phyloP scores from a whole-genome alignment of 2,888 invertebrate genomes.

The Cyrtodaria siliqua region DNA sequence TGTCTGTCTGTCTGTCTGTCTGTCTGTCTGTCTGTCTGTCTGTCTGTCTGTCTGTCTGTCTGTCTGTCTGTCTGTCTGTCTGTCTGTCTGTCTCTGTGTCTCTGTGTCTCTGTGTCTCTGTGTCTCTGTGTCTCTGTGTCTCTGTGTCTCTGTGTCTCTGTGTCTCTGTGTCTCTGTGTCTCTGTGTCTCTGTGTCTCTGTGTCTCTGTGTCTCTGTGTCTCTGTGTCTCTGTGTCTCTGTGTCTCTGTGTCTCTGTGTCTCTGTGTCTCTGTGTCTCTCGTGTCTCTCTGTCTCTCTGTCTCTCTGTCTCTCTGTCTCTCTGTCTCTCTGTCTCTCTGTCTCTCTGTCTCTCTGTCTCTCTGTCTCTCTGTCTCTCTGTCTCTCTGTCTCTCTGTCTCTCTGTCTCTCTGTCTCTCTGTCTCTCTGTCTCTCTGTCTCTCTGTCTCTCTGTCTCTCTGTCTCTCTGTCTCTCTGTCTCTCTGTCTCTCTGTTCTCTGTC shows the following conservation, averaged over 20 bases:
- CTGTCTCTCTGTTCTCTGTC: conserved; percentile 1
- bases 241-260: conserved; percentile 1
- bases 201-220: conserved; percentile 6
- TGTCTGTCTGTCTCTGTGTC: neutral
- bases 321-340: conserved; percentile 8
- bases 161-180: neutral
- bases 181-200: conserved; percentile 9
- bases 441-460: neutral
- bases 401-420: neutral
- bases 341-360: conserved; percentile 4
- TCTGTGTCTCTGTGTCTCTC: conserved; percentile 1
- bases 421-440: neutral
- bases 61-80: neutral
- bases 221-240: conserved; percentile 4
- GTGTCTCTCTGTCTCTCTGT: too few relatives aligned
- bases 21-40: neutral
- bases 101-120: neutral
- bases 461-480: neutral
- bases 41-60: conserved; percentile 1
- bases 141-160: conserved; percentile 3
- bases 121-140: neutral
- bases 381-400: conserved; percentile 6
- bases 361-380: conserved; percentile 10
- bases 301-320: conserved; percentile 1
- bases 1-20: neutral